These are phyloP conservation scores for Manis pentadactyla DNA, from an alignment of 2,797 vertebrate species.

Conservation along the genomic window DNA sequence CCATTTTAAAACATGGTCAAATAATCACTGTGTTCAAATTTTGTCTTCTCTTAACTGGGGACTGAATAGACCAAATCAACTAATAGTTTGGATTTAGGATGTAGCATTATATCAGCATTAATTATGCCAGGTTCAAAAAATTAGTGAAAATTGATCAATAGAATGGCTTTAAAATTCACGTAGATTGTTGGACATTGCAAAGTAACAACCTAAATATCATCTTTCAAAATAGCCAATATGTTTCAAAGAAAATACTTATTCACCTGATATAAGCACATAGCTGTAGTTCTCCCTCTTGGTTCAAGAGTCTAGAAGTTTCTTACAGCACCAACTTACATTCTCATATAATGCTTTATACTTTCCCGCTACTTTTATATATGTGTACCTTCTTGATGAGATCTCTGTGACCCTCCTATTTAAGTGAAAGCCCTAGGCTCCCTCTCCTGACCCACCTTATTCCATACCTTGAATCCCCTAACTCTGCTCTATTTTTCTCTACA, in stretches of 20 bases:
- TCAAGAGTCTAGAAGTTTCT: not conserved
- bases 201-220: not conserved
- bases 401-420: not conserved
- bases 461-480: not conserved
- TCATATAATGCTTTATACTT: not conserved
- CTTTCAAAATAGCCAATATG: not conserved
- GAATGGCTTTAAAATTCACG: constrained; percentile 2
- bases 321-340: not conserved
- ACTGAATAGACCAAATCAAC: not conserved
- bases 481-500: not conserved
- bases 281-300: not conserved
- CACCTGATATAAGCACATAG: not conserved
- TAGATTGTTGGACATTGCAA: not conserved
- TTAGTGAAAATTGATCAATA: not conserved
- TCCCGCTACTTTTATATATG: not conserved
- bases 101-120: not conserved
- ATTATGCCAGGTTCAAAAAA: not conserved
- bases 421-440: not conserved
- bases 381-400: not conserved
- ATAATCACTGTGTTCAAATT: not conserved
- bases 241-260: constrained; percentile 40
- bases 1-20: not conserved
- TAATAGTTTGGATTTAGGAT: not conserved
- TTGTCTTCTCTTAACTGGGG: not conserved
- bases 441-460: not conserved